Evolutionary conservation across 2,113 vertebrate genomes (phyloP), one percentile per base, ranked within the genome.

Genomic region (Sardina pilchardus): DNA sequence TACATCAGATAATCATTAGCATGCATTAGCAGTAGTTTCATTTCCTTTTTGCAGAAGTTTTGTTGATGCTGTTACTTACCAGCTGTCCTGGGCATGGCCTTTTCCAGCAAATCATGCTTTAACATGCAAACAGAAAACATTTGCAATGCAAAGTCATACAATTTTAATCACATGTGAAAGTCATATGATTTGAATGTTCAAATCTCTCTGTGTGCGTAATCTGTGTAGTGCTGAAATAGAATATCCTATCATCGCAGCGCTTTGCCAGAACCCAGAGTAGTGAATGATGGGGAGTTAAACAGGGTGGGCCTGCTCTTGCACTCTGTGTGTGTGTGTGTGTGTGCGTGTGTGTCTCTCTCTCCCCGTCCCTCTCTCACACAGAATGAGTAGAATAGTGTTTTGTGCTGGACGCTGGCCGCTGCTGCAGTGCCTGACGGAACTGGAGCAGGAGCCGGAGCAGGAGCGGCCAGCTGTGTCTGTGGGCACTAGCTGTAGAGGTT

Each of bases 91-190:
- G 71, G n/a, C 63, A 90, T 87, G 71, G 0, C 92, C 93, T 93
- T 94, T 91, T 94, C 91, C 85, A 56, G 30, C 84, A 43, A 10
- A 88, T 7, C 26, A 84, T 36, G 14, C 10, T 14, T 78, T 34
- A 81, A 89, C 81, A 87, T n/a, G 12, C 81, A 88, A 87, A 86
- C 53, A 89, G 86, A 86, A 87, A 47, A n/a, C 48, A 81, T 95
- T 95, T 94, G 93, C 93, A 94, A 92, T 93, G 91, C 93, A 95
- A 94, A 90, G 93, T 85, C 78, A 10, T 43, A 85, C 90, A 63
- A 16, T 83, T 89, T 87, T 88, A 85, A 89, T 88, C 21, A 83
- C 30, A 88, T 83, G 84, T 84, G 63, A 24, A 83, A 78, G 12
- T 78, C 71, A 78, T 78, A 36, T 39, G 0, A 78, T 78, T 78